Evolutionary conservation across 2,113 vertebrate species (phyloP), one percentile per base, ranked within the genome.

Genomic region (Indicator indicator): DNA sequence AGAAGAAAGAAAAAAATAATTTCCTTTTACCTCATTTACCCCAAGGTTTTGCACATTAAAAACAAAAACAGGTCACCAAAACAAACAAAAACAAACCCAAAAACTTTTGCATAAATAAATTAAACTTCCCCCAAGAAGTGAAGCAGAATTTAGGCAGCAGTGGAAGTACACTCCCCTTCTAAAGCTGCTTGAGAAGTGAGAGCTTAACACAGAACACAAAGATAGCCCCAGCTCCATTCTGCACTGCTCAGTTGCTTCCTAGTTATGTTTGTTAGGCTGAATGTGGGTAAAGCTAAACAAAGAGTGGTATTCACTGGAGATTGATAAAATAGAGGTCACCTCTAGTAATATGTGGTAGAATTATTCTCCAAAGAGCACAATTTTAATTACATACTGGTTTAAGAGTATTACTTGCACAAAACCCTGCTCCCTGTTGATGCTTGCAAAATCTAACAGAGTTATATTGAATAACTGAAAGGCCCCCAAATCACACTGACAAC

Each of bases 361-460:
- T 62, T 42, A 89, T 89, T 95, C 96, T 94, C 94, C 92, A 91
- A 93, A 97, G 96, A 82, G 78, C 81, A 93, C 95, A 90, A 89
- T 92, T 97, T 97, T 97, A 97, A 97, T 97, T 97, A 96, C 86
- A 92, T 71, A 26, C 89, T 55, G 67, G 93, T 96, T 94, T 93
- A 94, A 92, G 80, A 89, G 73, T 94, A 91, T 95, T 95, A 87
- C 89, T 94, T 90, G 83, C 94, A 91, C 92, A 96, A 94, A 77
- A 80, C 83, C 78, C 52, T 93, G 76, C 87, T 97, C 95, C 95
- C 88, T 95, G 93, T 94, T 93, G 97, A 91, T 85, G 78, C 75
- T 96, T 97, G 97, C 95, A 97, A 97, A 97, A 95, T 87, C 88
- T 97, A 97, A 97, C 96, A 96, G 97, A 97, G 93, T 96, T 94